Percentiles rank a stretch among this genome's conserved stretches.
Conservation (phyloP, 1,140 invertebrate genomes). For the Leptopilina clavipes region DNA sequence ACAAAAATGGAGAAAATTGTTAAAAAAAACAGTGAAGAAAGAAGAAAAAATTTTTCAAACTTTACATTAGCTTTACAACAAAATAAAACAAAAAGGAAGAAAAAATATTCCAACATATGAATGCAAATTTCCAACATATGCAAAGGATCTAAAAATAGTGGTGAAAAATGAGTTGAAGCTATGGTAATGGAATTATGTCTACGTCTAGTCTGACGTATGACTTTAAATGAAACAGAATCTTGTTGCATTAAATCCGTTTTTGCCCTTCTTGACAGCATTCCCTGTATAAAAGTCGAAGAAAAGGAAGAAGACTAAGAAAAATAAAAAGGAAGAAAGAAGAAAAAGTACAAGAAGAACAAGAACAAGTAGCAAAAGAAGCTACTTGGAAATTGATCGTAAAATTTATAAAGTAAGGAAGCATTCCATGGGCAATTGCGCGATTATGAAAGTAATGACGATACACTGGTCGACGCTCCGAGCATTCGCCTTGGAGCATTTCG, state of each 20-base stretch:
- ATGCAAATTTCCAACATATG: neutral
- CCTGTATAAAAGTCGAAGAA: neutral
- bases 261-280: neutral
- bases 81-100: neutral
- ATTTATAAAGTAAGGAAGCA: slow-evolving; percentile 24
- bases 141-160: neutral
- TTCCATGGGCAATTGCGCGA: slow-evolving; percentile 22
- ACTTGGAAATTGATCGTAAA: slow-evolving; percentile 8
- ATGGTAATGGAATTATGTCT: slow-evolving; percentile 2
- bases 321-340: neutral
- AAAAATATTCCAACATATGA: neutral
- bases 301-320: too few relatives aligned
- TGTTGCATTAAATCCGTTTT: slow-evolving; percentile 1
- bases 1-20: too few relatives aligned
- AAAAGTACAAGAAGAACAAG: neutral
- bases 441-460: slow-evolving; percentile 35
- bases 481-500: slow-evolving; percentile 20
- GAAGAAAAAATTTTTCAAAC: too few relatives aligned
- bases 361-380: slow-evolving; percentile 8
- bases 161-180: neutral
- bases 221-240: slow-evolving; percentile 16
- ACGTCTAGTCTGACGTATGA: neutral
- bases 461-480: slow-evolving; percentile 10
- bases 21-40: too few relatives aligned
- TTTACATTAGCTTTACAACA: too few relatives aligned